A percentile compares a stretch with the other conserved stretches of the same genome.
Evolutionary conservation across 2,797 vertebrate genomes (phyloP).

Genomic region (Petrocephalus sullivani): DNA sequence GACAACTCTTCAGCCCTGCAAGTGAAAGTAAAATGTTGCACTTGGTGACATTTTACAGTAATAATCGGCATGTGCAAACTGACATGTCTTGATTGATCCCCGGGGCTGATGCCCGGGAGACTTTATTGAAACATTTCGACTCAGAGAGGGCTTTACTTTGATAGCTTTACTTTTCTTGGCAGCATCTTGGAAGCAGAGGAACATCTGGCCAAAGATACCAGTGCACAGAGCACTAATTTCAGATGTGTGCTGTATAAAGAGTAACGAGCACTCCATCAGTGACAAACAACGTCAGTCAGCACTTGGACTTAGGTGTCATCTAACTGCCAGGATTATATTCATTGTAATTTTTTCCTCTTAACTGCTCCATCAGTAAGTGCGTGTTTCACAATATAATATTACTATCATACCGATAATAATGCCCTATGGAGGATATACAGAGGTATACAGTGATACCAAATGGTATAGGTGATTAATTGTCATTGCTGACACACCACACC

Average conservation of each 20-base stretch:
- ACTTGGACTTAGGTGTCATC: not conserved
- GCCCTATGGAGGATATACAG: not conserved
- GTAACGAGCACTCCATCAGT: conserved; percentile 1
- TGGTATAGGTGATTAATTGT: no score
- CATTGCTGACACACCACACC: no score
- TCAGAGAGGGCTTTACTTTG: not conserved
- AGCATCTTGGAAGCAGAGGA: not conserved
- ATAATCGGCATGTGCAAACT: conserved; percentile 14
- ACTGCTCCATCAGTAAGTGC: not conserved
- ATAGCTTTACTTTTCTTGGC: conserved; percentile 14
- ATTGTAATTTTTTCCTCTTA: not conserved
- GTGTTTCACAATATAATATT: not conserved
- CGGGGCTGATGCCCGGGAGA: not conserved
- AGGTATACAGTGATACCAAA: not conserved
- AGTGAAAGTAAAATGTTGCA: not conserved
- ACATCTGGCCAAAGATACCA: conserved; percentile 17
- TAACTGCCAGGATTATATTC: not conserved
- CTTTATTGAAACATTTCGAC: conserved; percentile 21
- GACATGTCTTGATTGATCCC: conserved; percentile 19
- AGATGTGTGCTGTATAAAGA: not conserved
- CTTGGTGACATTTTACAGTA: conserved; percentile 21
- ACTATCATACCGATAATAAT: not conserved
- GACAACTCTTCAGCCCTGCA: not conserved
- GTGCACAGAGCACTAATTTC: not conserved
- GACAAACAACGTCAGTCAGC: conserved; percentile 20